Evolutionary conservation across 2,888 invertebrate species (phyloP).

Genomic region (Eupithecia inturbata): DNA sequence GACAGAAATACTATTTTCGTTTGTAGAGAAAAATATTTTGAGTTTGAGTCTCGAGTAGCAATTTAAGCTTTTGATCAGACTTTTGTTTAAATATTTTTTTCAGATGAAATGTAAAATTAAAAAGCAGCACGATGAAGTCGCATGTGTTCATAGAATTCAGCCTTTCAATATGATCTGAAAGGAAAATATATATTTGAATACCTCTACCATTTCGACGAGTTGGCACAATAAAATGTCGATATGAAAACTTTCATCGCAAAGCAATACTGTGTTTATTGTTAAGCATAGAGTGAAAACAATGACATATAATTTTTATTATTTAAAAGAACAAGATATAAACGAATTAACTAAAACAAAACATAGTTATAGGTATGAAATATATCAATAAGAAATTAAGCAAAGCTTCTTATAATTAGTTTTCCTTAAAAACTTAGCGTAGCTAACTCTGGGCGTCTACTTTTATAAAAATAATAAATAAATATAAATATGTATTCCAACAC

Average conservation of each 20-base stretch:
- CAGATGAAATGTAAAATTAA: not conserved
- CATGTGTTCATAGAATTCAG: not conserved
- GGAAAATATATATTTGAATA: slow-evolving; percentile 43
- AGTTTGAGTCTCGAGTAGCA: not conserved
- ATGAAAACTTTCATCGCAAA: slow-evolving; percentile 64
- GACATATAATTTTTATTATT: not conserved
- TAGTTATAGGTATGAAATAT: too few species aligned
- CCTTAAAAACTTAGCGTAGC: too few species aligned
- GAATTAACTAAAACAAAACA: too few species aligned
- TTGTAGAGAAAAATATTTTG: slow-evolving; percentile 7
- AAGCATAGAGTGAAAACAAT: slow-evolving; percentile 47
- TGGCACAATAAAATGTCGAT: slow-evolving; percentile 57
- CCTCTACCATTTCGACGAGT: slow-evolving; percentile 44
- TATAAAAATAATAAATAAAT: too few species aligned
- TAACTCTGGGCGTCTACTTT: too few species aligned
- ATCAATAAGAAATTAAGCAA: too few species aligned
- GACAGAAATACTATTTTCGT: slow-evolving; percentile 5
- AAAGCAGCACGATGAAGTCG: not conserved
- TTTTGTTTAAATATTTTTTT: not conserved
- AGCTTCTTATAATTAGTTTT: too few species aligned
- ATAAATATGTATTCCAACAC: too few species aligned
- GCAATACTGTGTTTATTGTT: slow-evolving; percentile 56
- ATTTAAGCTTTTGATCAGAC: slow-evolving; percentile 1
- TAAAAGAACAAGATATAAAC: not conserved
- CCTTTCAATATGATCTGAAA: slow-evolving; percentile 2